Conservation (phyloP, 2,797 vertebrate genomes). For the Pantherophis alleghaniensis region DNA sequence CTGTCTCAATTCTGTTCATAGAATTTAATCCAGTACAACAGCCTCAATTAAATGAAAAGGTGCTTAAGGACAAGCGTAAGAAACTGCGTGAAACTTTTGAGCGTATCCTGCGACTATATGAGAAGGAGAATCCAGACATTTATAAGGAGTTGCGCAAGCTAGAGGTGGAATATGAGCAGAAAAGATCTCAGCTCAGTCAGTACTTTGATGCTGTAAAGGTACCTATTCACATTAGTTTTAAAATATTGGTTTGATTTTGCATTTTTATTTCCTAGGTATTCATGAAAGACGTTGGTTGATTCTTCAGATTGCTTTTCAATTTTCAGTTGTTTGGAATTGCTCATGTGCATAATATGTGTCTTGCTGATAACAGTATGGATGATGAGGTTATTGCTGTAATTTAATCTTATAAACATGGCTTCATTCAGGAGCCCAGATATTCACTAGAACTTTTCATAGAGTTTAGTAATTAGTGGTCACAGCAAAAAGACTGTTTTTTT, state of each 20-base stretch:
- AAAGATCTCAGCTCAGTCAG: conserved; percentile 88
- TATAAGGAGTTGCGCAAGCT: conserved; percentile 94
- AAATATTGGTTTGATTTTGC: background rate
- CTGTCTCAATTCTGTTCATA: conserved; percentile 51
- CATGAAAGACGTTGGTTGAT: accelerated
- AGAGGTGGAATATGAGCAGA: conserved; percentile 95
- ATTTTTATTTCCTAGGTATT: background rate
- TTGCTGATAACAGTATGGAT: background rate
- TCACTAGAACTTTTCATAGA: background rate
- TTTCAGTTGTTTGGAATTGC: background rate
- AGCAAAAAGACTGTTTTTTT: background rate
- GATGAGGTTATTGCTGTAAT: background rate
- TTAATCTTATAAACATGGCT: background rate
- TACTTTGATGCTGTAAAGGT: conserved; percentile 86
- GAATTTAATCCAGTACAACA: conserved; percentile 97
- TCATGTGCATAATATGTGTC: background rate
- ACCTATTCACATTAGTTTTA: background rate
- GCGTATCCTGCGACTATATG: conserved; percentile 91
- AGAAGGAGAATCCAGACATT: conserved; percentile 96
- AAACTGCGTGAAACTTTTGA: conserved; percentile 97
- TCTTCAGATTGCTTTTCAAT: background rate
- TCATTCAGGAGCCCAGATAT: background rate
- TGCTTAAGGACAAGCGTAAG: conserved; percentile 95
- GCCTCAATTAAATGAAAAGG: conserved; percentile 91
- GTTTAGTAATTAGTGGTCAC: background rate